These are phyloP conservation scores for Enteromius fasciolatus DNA, from an alignment of 2,797 vertebrate species.

Conservation along the genomic window DNA sequence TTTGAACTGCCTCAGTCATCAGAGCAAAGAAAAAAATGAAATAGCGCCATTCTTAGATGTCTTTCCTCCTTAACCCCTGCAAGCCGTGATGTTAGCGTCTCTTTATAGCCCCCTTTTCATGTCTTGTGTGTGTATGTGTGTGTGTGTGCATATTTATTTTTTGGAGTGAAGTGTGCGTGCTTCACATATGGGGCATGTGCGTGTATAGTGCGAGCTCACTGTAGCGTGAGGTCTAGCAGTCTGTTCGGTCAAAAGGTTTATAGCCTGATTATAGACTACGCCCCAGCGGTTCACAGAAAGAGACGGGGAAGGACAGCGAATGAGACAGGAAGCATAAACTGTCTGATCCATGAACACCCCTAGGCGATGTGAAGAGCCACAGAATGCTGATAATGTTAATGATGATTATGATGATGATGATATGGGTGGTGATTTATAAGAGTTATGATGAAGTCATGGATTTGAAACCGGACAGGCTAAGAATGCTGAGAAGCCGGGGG, in stretches of 20 bases:
- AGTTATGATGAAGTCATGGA: conserved; percentile 48
- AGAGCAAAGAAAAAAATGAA: conserved; percentile 46
- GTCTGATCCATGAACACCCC: conserved; percentile 22
- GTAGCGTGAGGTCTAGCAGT: conserved; percentile 52
- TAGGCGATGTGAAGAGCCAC: conserved; percentile 17
- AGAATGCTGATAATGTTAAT: not conserved
- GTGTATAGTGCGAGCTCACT: conserved; percentile 23
- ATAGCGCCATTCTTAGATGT: conserved; percentile 30
- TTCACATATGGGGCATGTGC: conserved; percentile 61
- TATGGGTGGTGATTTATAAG: conserved; percentile 34
- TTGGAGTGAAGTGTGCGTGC: conserved; percentile 38
- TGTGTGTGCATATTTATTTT: conserved; percentile 49
- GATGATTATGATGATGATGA: conserved; percentile 19
- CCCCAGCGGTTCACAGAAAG: conserved; percentile 29
- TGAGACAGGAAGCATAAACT: conserved; percentile 51
- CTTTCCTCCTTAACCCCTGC: conserved; percentile 39
- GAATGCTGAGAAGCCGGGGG: conserved; percentile 41
- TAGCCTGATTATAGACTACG: conserved; percentile 54
- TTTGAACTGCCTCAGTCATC: conserved; percentile 52
- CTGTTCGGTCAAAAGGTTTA: conserved; percentile 54
- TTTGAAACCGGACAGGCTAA: conserved; percentile 28
- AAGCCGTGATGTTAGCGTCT: conserved; percentile 3
- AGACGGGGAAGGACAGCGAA: conserved; percentile 34
- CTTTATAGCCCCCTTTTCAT: conserved; percentile 42
- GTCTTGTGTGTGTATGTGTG: conserved; percentile 51